Percentiles rank a stretch among this genome's conserved stretches.
Evolutionary conservation across 2,888 invertebrate genomes (phyloP).

Genomic region (Iselma pallidipennis): DNA sequence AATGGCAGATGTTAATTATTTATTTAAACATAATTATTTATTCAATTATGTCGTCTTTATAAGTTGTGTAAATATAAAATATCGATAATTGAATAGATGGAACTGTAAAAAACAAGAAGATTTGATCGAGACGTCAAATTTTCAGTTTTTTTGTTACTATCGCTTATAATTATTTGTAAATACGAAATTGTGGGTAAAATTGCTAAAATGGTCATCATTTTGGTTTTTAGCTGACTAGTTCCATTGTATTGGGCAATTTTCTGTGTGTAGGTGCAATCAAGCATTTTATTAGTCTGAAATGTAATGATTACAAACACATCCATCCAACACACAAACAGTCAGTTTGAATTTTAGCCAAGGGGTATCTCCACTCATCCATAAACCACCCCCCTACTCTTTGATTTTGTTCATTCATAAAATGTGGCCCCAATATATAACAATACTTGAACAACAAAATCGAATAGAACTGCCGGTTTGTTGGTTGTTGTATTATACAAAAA

Average conservation of each 20-base stretch:
- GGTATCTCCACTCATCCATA: constrained; percentile 23
- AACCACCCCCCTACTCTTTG: neutral
- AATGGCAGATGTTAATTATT: neutral
- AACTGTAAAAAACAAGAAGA: too few species aligned
- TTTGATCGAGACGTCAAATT: too few species aligned
- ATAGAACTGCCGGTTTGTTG: neutral
- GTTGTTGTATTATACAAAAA: neutral
- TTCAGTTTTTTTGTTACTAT: too few species aligned
- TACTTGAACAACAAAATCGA: too few species aligned
- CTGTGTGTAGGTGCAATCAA: constrained; percentile 21
- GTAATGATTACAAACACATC: constrained; percentile 26
- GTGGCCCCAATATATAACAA: too few species aligned
- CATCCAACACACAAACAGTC: neutral
- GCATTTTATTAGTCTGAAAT: constrained; percentile 25
- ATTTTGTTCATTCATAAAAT: constrained; percentile 19
- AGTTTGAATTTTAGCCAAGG: constrained; percentile 25
- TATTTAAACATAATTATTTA: neutral
- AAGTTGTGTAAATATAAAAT: neutral
- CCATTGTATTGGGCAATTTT: constrained; percentile 18
- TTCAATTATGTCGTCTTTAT: neutral
- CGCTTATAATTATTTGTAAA: neutral
- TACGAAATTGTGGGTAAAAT: neutral
- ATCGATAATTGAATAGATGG: neutral
- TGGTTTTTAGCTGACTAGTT: constrained; percentile 21
- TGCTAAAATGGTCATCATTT: too few species aligned